Evolutionary conservation across 1,140 invertebrate species (phyloP).

Genomic region (Lycorma delicatula): DNA sequence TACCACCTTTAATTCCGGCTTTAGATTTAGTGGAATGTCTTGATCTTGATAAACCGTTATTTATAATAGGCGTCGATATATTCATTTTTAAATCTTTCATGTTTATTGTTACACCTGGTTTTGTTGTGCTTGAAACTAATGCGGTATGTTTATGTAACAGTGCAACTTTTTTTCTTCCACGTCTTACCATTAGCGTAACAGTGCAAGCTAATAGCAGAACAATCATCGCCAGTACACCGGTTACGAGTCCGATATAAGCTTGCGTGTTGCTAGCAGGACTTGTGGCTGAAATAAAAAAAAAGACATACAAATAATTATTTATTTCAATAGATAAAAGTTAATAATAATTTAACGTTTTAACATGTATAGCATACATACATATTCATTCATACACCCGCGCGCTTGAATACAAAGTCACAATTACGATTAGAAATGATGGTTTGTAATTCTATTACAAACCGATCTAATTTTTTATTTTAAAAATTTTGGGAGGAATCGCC

Average conservation of each 20-base stretch:
- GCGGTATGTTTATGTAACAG: constrained; percentile 59
- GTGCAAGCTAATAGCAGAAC: constrained; percentile 57
- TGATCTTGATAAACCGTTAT: constrained; percentile 45
- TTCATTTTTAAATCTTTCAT: constrained; percentile 55
- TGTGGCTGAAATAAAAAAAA: constrained; percentile 41
- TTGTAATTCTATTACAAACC: no score
- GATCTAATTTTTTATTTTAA: no score
- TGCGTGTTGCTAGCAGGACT: constrained; percentile 53
- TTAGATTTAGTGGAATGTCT: constrained; percentile 8
- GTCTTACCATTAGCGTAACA: constrained; percentile 57
- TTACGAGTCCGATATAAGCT: constrained; percentile 70
- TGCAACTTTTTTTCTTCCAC: constrained; percentile 58
- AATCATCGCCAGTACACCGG: constrained; percentile 62
- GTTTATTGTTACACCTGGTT: constrained; percentile 49
- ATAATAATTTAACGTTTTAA: no score
- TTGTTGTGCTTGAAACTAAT: constrained; percentile 39
- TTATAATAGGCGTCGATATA: constrained; percentile 45
- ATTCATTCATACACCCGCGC: not conserved
- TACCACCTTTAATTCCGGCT: constrained; percentile 26
- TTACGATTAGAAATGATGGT: no score
- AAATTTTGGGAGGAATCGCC: no score
- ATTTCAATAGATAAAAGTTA: no score
- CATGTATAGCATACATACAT: no score
- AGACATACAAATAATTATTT: not conserved
- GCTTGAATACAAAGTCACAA: no score